Conservation (phyloP, 2,113 vertebrate genomes). For the Oreochromis spilurus region DNA sequence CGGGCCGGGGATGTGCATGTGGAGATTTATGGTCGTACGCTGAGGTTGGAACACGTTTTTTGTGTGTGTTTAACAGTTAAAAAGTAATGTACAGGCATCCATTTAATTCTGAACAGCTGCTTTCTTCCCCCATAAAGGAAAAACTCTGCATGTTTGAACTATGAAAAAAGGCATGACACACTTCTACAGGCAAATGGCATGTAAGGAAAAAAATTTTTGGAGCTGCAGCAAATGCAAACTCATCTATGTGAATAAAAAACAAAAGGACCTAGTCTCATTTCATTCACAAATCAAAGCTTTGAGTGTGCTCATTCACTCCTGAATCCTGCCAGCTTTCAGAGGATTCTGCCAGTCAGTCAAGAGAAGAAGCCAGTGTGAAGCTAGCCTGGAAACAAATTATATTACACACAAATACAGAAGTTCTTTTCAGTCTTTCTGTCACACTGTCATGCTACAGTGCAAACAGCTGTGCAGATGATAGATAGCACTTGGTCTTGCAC, state of each 20-base stretch:
- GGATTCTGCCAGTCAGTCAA: background rate
- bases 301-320: background rate
- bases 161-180: constrained; percentile 14
- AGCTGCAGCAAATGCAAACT: background rate
- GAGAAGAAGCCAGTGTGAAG: background rate
- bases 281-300: background rate
- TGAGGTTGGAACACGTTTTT: background rate
- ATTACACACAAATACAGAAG: background rate
- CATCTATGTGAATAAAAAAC: background rate
- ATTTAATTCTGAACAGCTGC: constrained; percentile 51
- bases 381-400: background rate
- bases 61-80: background rate
- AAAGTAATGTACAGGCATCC: constrained; percentile 24
- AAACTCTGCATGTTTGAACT: background rate
- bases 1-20: background rate
- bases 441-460: background rate
- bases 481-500: background rate
- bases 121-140: constrained; percentile 30
- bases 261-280: background rate
- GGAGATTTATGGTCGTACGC: background rate
- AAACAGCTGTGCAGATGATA: constrained; percentile 8
- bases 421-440: background rate
- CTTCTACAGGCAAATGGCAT: background rate
- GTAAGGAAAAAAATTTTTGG: background rate
- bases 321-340: background rate